Conservation (phyloP, 2,888 invertebrate genomes). For the Chymomyza procnemis region DNA sequence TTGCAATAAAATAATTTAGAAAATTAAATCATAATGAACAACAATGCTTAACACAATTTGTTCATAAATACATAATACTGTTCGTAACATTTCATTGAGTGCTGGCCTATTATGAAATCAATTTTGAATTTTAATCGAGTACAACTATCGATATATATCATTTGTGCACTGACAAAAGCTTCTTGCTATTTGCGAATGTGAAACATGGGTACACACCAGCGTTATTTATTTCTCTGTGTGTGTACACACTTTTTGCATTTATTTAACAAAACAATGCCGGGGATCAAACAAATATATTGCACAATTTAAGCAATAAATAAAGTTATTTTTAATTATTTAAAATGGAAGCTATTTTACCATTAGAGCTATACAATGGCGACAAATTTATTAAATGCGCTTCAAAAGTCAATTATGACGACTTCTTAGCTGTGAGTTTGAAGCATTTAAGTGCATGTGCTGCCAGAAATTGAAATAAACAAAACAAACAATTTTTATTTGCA, state of each 20-base stretch:
- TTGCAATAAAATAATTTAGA: too few species aligned
- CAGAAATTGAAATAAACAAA: not conserved
- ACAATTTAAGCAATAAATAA: not conserved
- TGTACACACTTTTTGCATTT: not conserved
- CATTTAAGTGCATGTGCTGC: too few species aligned
- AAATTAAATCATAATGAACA: too few species aligned
- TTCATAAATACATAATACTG: too few species aligned
- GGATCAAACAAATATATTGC: not conserved
- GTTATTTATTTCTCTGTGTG: not conserved
- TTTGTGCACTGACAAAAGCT: not conserved
- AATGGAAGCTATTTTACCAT: constrained; percentile 70
- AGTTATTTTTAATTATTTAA: constrained; percentile 12
- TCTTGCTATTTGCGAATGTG: not conserved
- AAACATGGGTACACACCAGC: not conserved
- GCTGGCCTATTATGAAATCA: too few species aligned
- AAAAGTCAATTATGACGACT: constrained; percentile 67
- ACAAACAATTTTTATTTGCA: constrained; percentile 4
- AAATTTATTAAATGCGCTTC: constrained; percentile 58
- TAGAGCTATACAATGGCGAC: constrained; percentile 48
- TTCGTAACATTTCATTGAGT: too few species aligned
- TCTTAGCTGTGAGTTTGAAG: constrained; percentile 59
- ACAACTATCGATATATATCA: not conserved
- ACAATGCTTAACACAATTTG: too few species aligned
- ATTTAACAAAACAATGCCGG: not conserved
- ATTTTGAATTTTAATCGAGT: too few species aligned